Evolutionary conservation across 2,797 vertebrate species (phyloP), one percentile per base, ranked within the genome.

Genomic region (Labeo calbasu): DNA sequence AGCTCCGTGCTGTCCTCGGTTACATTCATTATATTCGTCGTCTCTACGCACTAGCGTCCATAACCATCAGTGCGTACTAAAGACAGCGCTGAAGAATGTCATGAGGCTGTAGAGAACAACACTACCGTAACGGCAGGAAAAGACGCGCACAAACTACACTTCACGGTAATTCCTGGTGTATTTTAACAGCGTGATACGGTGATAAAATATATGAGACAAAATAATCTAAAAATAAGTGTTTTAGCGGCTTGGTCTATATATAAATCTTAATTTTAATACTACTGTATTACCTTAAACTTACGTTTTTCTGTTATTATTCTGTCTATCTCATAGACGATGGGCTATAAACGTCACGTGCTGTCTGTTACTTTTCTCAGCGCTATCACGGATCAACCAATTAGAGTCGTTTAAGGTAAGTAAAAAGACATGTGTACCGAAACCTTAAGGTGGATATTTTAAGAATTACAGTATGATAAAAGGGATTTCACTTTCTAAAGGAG

Each of bases 1-100:
- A 28, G 25, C 40, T 86, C 87, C 53, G 84, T 5, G 48, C 72
- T 79, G 72, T 93, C 90, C 87, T 94, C 92, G 92, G 92, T 91
- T 46, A 79, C 84, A 83, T 75, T 79, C 78, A 82, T 86, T 63
- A 21, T 84, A 51, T 61, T 59, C 40, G 25, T 10, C 28, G 46
- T 36, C 17, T 63, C 25, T 19, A 43, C 46, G n/a, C n/a, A 28
- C 13, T 15, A 11, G 5, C 63, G 36, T 66, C 32, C 15, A 40
- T 72, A 17, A 71, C 11, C 28, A 7, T 78, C 15, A 12, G 8
- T 12, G 28, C 65, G 71, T 14, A 40, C 17, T 70, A 66, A 25
- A 59, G 28, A 32, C 85, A 25, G 89, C 0, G 69, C 32, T 9
- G 36, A 25, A 72, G 81, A 48, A 51, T 36, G 46, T 61, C 48